Conservation (phyloP, 2,888 invertebrate species). For the Celastrina argiolus region DNA sequence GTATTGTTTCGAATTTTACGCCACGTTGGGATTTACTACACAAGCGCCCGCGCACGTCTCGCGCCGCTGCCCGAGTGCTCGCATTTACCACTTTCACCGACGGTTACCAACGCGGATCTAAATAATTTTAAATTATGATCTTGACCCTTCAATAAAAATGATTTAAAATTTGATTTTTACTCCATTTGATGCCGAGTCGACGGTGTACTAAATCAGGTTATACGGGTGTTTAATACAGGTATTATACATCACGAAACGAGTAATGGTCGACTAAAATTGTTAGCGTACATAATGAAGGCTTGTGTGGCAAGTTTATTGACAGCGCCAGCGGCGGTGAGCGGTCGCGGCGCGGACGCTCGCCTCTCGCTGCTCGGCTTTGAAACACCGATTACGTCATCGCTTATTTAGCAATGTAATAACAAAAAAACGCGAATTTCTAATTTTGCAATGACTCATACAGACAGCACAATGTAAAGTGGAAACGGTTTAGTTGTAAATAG, state of each 20-base stretch:
- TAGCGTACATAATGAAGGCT: slow-evolving; percentile 35
- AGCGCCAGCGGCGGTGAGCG: slow-evolving; percentile 57
- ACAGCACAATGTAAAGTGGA: background rate
- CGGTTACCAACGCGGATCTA: slow-evolving; percentile 54
- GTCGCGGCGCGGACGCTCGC: slow-evolving; percentile 42
- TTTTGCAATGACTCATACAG: slow-evolving; percentile 46
- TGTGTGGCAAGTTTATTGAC: slow-evolving; percentile 73
- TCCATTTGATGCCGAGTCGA: background rate
- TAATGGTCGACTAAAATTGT: slow-evolving; percentile 20
- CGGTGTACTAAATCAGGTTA: slow-evolving; percentile 3
- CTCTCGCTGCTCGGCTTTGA: slow-evolving; percentile 49
- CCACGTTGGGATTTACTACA: slow-evolving; percentile 62
- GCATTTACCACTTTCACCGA: slow-evolving; percentile 73
- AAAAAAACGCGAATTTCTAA: slow-evolving; percentile 55
- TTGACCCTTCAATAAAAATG: slow-evolving; percentile 46
- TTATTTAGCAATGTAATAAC: slow-evolving; percentile 47
- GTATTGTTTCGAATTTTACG: slow-evolving; percentile 60
- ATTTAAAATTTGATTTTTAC: background rate
- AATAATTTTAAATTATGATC: slow-evolving; percentile 47
- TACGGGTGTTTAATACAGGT: background rate
- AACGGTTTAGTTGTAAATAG: background rate
- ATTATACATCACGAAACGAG: slow-evolving; percentile 8
- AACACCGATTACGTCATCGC: slow-evolving; percentile 60
- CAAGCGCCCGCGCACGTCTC: slow-evolving; percentile 65
- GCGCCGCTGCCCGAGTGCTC: slow-evolving; percentile 66